These are phyloP conservation scores for Drosophila setifemur DNA, from an alignment of 1,140 invertebrate species.

Conservation along the genomic window DNA sequence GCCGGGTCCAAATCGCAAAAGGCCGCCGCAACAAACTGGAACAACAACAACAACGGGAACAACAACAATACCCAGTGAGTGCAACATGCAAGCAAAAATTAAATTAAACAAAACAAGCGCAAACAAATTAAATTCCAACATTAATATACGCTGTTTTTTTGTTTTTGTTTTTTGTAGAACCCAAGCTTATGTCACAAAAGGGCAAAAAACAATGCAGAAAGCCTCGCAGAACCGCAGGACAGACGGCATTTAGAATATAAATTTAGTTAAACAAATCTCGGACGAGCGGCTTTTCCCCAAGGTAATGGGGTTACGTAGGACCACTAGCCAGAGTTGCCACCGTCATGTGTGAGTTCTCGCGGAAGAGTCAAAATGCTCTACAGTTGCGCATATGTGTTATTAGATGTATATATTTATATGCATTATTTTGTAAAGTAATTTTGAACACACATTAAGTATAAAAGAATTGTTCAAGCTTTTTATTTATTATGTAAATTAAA, in stretches of 20 bases:
- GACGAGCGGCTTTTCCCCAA: slow-evolving; percentile 50
- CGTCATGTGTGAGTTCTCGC: slow-evolving; percentile 9
- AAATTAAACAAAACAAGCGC: not conserved
- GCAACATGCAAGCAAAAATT: too few species aligned
- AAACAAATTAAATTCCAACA: slow-evolving; percentile 45
- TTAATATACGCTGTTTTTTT: slow-evolving; percentile 70
- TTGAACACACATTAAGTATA: too few species aligned
- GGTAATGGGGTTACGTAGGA: slow-evolving; percentile 25
- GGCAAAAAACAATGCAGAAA: slow-evolving; percentile 18
- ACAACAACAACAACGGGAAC: too few species aligned
- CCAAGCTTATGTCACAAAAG: slow-evolving; percentile 57
- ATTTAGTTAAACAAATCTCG: slow-evolving; percentile 70
- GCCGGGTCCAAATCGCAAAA: slow-evolving; percentile 54
- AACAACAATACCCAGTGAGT: slow-evolving; percentile 16
- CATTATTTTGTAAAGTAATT: too few species aligned
- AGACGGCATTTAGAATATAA: slow-evolving; percentile 65
- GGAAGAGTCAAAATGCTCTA: not conserved
- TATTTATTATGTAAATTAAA: too few species aligned
- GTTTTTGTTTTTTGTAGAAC: slow-evolving; percentile 75
- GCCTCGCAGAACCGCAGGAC: slow-evolving; percentile 15
- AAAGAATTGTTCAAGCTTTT: too few species aligned
- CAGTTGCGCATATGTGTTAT: too few species aligned
- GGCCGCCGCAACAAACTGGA: slow-evolving; percentile 18
- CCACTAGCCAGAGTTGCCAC: slow-evolving; percentile 19
- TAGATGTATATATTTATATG: not conserved